These are phyloP conservation scores for Himantopus leucocephalus DNA, from an alignment of 2,113 vertebrate species.

Conservation along the genomic window DNA sequence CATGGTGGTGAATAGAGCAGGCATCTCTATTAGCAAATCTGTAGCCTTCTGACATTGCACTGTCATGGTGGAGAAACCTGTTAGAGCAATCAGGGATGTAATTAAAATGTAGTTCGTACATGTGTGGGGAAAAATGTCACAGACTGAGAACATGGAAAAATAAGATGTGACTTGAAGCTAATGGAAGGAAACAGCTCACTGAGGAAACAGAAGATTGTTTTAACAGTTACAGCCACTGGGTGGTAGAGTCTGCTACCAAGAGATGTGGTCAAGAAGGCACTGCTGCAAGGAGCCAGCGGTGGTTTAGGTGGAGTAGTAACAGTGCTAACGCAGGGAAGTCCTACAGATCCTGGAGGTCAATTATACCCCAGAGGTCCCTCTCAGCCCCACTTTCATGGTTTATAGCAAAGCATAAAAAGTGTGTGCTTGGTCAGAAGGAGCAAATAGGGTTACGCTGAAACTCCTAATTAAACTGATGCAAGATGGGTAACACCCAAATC, in stretches of 20 bases:
- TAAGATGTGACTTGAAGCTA: background rate
- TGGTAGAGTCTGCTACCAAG: slow-evolving; percentile 55
- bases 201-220: slow-evolving; percentile 22
- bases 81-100: background rate
- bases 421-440: slow-evolving; percentile 7
- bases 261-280: slow-evolving; percentile 21
- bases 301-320: background rate
- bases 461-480: slow-evolving; percentile 48
- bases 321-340: background rate
- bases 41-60: background rate
- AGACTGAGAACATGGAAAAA: background rate
- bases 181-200: background rate
- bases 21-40: background rate
- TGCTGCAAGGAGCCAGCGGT: background rate
- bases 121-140: background rate
- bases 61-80: background rate
- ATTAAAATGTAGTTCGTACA: background rate
- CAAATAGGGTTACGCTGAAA: background rate
- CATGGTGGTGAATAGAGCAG: background rate
- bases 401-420: background rate
- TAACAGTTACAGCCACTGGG: slow-evolving; percentile 62
- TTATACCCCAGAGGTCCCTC: background rate
- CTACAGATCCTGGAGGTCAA: background rate
- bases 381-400: background rate
- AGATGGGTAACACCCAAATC: slow-evolving; percentile 50